Evolutionary conservation across 2,888 invertebrate genomes (phyloP).

Genomic region (Dasypogon diadema): DNA sequence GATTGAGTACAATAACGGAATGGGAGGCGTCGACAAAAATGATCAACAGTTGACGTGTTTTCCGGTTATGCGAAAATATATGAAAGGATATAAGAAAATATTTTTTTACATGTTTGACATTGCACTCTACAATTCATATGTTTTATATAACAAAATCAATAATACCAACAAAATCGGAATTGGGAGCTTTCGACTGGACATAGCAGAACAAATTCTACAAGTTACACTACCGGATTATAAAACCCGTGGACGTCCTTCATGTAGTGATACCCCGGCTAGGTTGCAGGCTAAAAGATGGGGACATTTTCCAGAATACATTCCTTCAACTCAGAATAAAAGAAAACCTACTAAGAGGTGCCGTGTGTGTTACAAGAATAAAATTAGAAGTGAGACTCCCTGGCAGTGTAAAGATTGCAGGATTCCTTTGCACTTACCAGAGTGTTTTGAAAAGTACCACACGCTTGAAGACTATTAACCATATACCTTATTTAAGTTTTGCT

Average conservation of each 20-base stretch:
- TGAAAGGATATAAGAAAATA: constrained; percentile 10
- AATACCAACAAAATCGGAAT: constrained; percentile 16
- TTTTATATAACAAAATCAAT: constrained; percentile 13
- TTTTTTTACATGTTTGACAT: constrained; percentile 17
- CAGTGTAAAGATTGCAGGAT: too few species aligned
- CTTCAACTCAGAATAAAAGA: too few species aligned
- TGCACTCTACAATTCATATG: background rate
- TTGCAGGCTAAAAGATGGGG: constrained; percentile 26
- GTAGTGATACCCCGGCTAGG: constrained; percentile 25
- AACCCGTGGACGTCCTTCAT: constrained; percentile 27
- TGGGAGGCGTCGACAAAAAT: background rate
- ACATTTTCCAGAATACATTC: constrained; percentile 8
- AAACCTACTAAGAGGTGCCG: too few species aligned
- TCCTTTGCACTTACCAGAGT: too few species aligned
- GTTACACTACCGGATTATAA: constrained; percentile 30
- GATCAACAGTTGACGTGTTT: background rate
- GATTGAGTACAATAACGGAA: constrained; percentile 21
- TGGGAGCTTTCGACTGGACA: constrained; percentile 18
- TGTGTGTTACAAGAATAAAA: too few species aligned
- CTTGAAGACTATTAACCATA: too few species aligned
- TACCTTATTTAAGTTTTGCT: too few species aligned
- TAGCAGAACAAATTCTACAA: constrained; percentile 27
- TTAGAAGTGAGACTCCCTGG: too few species aligned
- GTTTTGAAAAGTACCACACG: too few species aligned
- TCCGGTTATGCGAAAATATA: constrained; percentile 7